These are phyloP conservation scores for Platypus cylindrus DNA, from an alignment of 2,888 invertebrate species.

Conservation along the genomic window DNA sequence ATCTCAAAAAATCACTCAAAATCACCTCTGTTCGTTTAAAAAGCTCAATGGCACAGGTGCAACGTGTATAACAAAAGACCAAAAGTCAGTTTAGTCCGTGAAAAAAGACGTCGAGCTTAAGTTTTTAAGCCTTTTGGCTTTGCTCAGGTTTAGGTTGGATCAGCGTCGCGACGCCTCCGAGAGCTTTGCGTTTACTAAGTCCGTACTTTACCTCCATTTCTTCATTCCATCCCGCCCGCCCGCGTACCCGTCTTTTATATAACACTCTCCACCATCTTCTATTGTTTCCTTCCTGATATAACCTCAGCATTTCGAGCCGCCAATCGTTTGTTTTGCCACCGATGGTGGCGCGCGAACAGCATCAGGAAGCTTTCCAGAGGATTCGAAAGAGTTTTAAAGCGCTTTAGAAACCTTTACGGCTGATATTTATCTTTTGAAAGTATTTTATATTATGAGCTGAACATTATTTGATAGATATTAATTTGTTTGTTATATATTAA, in stretches of 20 bases:
- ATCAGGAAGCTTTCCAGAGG: slow-evolving; percentile 15
- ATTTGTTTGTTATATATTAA: no score
- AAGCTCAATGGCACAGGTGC: no score
- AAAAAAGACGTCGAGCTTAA: slow-evolving; percentile 37
- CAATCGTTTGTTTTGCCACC: slow-evolving; percentile 18
- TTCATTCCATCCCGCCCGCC: slow-evolving; percentile 15
- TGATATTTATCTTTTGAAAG: slow-evolving; percentile 14
- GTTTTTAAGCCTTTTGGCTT: no score
- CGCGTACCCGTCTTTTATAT: slow-evolving; percentile 19
- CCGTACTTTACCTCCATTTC: slow-evolving; percentile 25
- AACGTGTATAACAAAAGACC: slow-evolving; percentile 35
- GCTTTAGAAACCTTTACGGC: slow-evolving; percentile 12
- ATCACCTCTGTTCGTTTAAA: no score
- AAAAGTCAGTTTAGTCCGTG: slow-evolving; percentile 36
- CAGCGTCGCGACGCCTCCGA: slow-evolving; percentile 33
- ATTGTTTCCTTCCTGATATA: no score
- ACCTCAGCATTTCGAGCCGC: no score
- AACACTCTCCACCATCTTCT: slow-evolving; percentile 15
- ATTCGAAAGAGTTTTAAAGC: slow-evolving; percentile 10
- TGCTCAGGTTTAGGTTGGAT: slow-evolving; percentile 36
- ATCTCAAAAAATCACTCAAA: slow-evolving; percentile 27
- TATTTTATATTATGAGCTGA: no score
- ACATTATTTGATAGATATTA: no score
- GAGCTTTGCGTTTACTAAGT: slow-evolving; percentile 37
- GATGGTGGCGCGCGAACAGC: slow-evolving; percentile 16